These are phyloP conservation scores for Jaculus jaculus DNA, from an alignment of 2,113 vertebrate species.

Conservation along the genomic window DNA sequence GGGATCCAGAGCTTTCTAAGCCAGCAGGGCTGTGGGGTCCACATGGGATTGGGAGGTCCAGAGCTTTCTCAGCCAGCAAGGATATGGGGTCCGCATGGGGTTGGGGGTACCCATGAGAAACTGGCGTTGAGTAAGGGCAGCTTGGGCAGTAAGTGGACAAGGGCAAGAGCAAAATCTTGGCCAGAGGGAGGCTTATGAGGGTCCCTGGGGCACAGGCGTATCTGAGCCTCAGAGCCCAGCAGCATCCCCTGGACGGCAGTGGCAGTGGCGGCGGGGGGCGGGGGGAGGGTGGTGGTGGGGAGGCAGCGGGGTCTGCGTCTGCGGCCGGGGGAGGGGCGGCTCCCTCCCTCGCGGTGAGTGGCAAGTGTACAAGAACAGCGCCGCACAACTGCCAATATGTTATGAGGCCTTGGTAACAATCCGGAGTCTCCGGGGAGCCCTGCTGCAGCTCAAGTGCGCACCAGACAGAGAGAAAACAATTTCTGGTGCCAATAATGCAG, in stretches of 20 bases:
- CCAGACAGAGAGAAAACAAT: constrained; percentile 99
- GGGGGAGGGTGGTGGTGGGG: too few species aligned
- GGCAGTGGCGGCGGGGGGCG: too few species aligned
- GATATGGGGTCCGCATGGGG: not conserved
- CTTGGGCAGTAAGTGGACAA: not conserved
- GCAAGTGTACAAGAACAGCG: constrained; percentile 95
- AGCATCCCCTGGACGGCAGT: constrained; percentile 78
- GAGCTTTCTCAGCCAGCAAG: constrained; percentile 32
- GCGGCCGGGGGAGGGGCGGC: constrained; percentile 80
- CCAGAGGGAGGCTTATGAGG: not conserved
- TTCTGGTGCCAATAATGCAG: constrained; percentile 99
- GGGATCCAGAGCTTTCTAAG: too few species aligned
- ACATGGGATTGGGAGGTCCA: not conserved
- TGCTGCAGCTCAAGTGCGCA: constrained; percentile 96
- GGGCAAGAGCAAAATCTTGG: rapidly evolving
- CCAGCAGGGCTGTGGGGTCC: too few species aligned
- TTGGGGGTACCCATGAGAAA: not conserved
- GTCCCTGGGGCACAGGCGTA: rapidly evolving
- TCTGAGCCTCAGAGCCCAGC: constrained; percentile 77
- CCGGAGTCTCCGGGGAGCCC: constrained; percentile 94
- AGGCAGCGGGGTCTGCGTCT: constrained; percentile 78
- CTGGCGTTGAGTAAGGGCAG: not conserved
- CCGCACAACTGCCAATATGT: constrained; percentile 99
- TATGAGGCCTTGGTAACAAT: constrained; percentile 97
- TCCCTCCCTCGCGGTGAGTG: constrained; percentile 88